phyloP scores from a whole-genome alignment of 2,888 invertebrate species.

The Oxyteleia sp. region DNA sequence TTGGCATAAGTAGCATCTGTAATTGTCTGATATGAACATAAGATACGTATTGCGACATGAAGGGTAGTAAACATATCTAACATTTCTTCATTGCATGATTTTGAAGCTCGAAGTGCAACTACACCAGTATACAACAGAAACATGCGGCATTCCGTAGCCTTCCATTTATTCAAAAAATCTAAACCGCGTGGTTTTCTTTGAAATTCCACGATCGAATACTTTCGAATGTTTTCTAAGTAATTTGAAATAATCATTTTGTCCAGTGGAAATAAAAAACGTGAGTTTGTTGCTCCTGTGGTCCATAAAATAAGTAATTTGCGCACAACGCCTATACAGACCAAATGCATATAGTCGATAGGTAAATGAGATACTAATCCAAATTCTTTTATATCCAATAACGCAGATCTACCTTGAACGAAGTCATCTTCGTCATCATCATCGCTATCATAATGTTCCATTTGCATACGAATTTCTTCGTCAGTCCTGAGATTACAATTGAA shows the following conservation, averaged over 20 bases:
- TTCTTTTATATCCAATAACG: slow-evolving; percentile 42
- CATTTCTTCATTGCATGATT: slow-evolving; percentile 18
- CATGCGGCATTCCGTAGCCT: slow-evolving; percentile 36
- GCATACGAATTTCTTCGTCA: slow-evolving; percentile 21
- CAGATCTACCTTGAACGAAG: slow-evolving; percentile 20
- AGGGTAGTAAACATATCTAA: slow-evolving; percentile 7
- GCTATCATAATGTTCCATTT: neutral
- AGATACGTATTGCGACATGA: slow-evolving; percentile 12
- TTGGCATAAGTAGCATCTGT: slow-evolving; percentile 38
- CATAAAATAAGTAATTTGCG: slow-evolving; percentile 40
- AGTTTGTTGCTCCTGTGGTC: slow-evolving; percentile 8
- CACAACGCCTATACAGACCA: slow-evolving; percentile 41
- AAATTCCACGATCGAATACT: slow-evolving; percentile 37
- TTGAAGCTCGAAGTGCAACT: neutral
- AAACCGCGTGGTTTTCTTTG: slow-evolving; percentile 32
- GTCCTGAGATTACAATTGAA: slow-evolving; percentile 16
- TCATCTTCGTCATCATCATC: slow-evolving; percentile 3
- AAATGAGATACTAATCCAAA: slow-evolving; percentile 34
- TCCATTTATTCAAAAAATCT: slow-evolving; percentile 34
- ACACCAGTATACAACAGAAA: slow-evolving; percentile 34
- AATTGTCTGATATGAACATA: slow-evolving; percentile 7
- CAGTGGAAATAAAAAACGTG: slow-evolving; percentile 6
- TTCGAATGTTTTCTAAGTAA: slow-evolving; percentile 19
- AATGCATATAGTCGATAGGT: slow-evolving; percentile 32
- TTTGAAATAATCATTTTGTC: slow-evolving; percentile 3